Evolutionary conservation across 2,888 invertebrate species (phyloP), one percentile per base, ranked within the genome.

Genomic region (Icerya purchasi): DNA sequence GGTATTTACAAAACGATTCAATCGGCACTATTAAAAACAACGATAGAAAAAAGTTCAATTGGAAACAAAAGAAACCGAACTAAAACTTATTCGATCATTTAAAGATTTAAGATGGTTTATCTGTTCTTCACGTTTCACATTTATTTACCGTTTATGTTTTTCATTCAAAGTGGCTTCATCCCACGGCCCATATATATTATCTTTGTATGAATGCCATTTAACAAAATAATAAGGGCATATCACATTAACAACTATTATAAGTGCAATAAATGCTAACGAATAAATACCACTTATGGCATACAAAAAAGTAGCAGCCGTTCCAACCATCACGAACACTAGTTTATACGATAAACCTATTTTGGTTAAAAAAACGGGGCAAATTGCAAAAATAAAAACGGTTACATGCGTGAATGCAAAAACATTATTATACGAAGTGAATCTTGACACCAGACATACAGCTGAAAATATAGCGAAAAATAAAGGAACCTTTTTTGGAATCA

Each of bases 401-500:
- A 89, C 80, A 0, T 91, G 86, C n/a, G 97, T 76, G 22, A 96
- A 74, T 2, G 90, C 83, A 69, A 93, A 92, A 0, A 93, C 91
- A 67, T 93, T 86, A 64, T 83, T 81, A 0, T 90, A 82, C 0
- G 86, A 84, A 0, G 87, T 79, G 19, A 98, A 72, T 64, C 97
- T 77, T 0, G 97, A 98, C 0, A 94, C 89, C 62, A 98, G 74
- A 73, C 96, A 98, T 1, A 97, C 84, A 0, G 94, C 88, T 0
- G 89, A 91, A 71, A 97, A 96, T 57, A 97, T 82, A 0, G 92
- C 94, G 0, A 93, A 89, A 71, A 93, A 97, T 61, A 96, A 77
- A 0, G 96, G 96, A 52, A 97, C 73, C 0, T 93, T 86, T 65
- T 85, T 87, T 0, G 92, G 92, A 0, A 94, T 88, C 61, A 94